phyloP scores from a whole-genome alignment of 2,113 vertebrate genomes.

The Hippocampus zosterae region DNA sequence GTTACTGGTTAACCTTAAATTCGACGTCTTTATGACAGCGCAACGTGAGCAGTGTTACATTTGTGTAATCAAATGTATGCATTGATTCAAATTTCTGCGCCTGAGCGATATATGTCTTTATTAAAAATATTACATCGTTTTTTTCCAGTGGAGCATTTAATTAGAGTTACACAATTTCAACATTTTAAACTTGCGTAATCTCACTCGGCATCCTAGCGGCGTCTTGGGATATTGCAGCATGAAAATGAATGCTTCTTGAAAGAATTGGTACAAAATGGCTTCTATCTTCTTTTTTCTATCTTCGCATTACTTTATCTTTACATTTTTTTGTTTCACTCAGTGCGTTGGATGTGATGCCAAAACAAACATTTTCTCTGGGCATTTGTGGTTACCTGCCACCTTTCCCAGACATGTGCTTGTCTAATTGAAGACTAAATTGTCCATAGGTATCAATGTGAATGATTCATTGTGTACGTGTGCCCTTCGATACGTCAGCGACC shows the following conservation, averaged over 20 bases:
- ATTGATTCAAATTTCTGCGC: no score
- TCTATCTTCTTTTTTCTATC: no score
- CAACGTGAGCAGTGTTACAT: background rate
- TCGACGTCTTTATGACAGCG: background rate
- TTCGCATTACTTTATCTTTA: no score
- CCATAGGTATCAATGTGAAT: no score
- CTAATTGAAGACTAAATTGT: no score
- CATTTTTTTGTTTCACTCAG: no score
- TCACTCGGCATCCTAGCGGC: conserved; percentile 27
- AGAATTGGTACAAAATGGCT: background rate
- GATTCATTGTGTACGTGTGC: no score
- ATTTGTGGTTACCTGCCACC: no score
- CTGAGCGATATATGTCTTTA: background rate
- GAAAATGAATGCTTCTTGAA: conserved; percentile 13
- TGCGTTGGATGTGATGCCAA: no score
- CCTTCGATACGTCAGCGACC: no score
- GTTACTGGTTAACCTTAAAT: background rate
- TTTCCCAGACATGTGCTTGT: no score
- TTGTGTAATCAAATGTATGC: background rate
- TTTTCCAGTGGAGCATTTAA: background rate
- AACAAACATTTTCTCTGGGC: no score
- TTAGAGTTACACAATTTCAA: conserved; percentile 63
- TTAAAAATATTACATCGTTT: background rate
- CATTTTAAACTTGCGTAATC: conserved; percentile 66
- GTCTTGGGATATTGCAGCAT: background rate